Evolutionary conservation across 23 tunicate species (phyloP), one percentile per base, ranked within the genome.

Genomic region (Trididemnum miniatum): DNA sequence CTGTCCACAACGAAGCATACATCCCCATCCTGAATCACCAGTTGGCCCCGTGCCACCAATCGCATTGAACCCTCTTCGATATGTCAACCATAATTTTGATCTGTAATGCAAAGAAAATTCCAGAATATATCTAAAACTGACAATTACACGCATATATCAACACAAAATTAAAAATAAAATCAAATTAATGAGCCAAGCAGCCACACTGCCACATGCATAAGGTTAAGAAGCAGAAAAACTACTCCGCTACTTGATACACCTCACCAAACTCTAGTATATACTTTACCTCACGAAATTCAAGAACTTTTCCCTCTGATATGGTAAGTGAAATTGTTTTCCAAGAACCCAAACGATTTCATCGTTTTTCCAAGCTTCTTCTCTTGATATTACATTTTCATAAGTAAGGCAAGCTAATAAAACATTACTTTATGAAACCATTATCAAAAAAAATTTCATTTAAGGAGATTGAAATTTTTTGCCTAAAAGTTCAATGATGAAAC

Each of bases 11-110:
- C 99, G 82, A 31, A 96, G 77, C 99, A 96, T 96, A 34, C 99
- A 96, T 0, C 99, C 99, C 99, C 99, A 96, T 25, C 99, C 99
- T 9, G 92, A 23, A 71, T 96, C 99, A 57, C 81, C 71, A n/a
- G 97, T 87, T 1, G 97, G 94, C 22, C 99, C 99, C 36, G 90
- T 76, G 0, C 97, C 99, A 63, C 99, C 99, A 15, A 96, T 91
- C 31, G 87, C 69, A 37, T 57, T 52, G 52, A 86, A 96, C 20
- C 96, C 89, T 71, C 69, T 87, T 1, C 99, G 89, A 72, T 96
- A 96, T 0, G 94, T 96, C 51, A 85, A 87, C 99, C 99, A 96
- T 31, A 96, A 0, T 30, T 80, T 80, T 20, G 99, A 87, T 77
- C 89, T 87, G 62, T 69, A 77, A 2, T 26, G n/a, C n/a, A n/a